Base-by-base conservation (phyloP, 2,113 vertebrate genomes). In the Neodontobutis hainanensis region DNA sequence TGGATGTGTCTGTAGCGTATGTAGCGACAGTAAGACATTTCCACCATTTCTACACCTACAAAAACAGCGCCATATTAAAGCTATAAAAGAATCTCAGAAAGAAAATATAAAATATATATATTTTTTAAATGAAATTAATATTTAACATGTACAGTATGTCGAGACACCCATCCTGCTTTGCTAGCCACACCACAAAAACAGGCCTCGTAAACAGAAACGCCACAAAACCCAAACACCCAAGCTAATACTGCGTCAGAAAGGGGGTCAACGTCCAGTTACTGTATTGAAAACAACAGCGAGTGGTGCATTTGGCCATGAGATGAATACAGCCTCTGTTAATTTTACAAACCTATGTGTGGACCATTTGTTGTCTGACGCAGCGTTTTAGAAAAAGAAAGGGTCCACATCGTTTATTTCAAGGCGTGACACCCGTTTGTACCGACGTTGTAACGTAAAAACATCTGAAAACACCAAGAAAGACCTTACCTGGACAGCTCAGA, bases 161-260 rank as follows among this genome's bases (percentile, higher is more conserved):
- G 81, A 34, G 34, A 12, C 6, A 50, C 86, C 86, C 82, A 90
- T 88, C 85, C 87, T 87, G 66, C 75, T 45, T 32, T 5, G 61
- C 68, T 72, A 84, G 85, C 90, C 90, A 87, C 90, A 84, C 90
- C 90, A 90, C 88, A 77, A 79, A 83, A 5, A 15, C 78, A 82
- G 85, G 82, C 85, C 85, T 77, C 77, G 84, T 90, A 90, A 90
- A 88, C 85, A 89, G 1, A 58, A 45, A 66, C 68, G 55, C 57
- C 59, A 62, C 60, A 68, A 65, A 72, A 62, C 51, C 68, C 64
- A 48, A 70, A 44, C 71, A 59, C 61, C 36, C 2, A 9, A 34
- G 12, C 78, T 2, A 49, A 15, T 70, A 70, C 77, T 88, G 86
- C 82, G 85, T 84, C 85, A 87, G 82, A 80, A 65, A 81, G 47